These are phyloP conservation scores for Heterodera carotae DNA, from an alignment of 1,140 invertebrate species.

Conservation along the genomic window DNA sequence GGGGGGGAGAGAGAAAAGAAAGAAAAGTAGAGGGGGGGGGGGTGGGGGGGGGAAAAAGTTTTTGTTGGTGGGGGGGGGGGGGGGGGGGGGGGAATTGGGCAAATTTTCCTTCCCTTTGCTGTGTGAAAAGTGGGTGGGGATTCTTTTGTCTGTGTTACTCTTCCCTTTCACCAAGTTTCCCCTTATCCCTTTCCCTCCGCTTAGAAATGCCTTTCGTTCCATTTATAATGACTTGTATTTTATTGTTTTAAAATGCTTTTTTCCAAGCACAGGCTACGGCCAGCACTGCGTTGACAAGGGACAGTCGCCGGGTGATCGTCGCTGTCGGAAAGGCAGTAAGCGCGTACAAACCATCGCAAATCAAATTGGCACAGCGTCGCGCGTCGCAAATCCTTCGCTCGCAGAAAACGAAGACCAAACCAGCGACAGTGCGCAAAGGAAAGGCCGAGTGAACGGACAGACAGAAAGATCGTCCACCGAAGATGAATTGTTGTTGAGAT, in stretches of 20 bases:
- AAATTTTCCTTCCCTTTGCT: too few relatives aligned
- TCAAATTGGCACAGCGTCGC: constrained; percentile 38
- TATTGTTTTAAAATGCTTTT: background rate
- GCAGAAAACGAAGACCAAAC: constrained; percentile 26
- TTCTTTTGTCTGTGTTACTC: too few relatives aligned
- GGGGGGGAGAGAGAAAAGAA: too few relatives aligned
- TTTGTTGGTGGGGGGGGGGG: too few relatives aligned
- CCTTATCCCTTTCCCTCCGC: too few relatives aligned
- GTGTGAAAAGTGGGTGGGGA: too few relatives aligned
- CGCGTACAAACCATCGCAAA: constrained; percentile 30
- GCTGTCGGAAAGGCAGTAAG: constrained; percentile 22
- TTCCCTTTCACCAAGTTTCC: too few relatives aligned
- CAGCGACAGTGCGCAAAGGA: constrained; percentile 12
- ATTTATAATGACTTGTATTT: too few relatives aligned
- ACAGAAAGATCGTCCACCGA: background rate
- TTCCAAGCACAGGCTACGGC: background rate
- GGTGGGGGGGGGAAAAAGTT: too few relatives aligned
- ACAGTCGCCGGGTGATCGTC: constrained; percentile 29
- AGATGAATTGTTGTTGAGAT: background rate
- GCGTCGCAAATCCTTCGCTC: constrained; percentile 37
- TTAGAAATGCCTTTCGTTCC: too few relatives aligned
- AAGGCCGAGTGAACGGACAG: constrained; percentile 18
- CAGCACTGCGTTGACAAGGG: constrained; percentile 14
- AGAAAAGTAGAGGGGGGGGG: too few relatives aligned
- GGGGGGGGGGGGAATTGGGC: too few relatives aligned